Percentiles rank a stretch among this genome's conserved stretches.
These are phyloP conservation scores for Hydrochoerus hydrochaeris DNA, from an alignment of 2,113 vertebrate species.

Conservation along the genomic window DNA sequence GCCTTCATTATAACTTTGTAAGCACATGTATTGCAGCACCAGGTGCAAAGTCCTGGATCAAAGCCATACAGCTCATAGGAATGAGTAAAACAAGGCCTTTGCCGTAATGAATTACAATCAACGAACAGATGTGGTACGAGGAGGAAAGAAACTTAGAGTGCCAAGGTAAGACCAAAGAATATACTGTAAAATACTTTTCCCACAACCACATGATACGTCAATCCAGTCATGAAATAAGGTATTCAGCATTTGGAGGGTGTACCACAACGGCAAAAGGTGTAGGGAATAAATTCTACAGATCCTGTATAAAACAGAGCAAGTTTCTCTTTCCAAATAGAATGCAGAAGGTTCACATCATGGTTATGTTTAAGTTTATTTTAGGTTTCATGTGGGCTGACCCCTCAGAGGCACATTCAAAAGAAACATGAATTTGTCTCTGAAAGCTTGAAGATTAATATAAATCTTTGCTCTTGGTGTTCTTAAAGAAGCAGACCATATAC, in stretches of 20 bases:
- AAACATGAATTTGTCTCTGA: background rate
- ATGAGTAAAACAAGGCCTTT: background rate
- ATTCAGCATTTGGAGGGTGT: background rate
- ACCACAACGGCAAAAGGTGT: background rate
- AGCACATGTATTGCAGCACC: background rate
- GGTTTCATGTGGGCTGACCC: background rate
- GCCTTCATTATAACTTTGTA: background rate
- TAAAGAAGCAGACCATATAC: background rate
- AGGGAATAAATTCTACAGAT: background rate
- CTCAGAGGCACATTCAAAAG: background rate
- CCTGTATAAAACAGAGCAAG: background rate
- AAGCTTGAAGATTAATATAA: background rate
- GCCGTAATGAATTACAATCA: background rate
- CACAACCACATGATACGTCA: background rate
- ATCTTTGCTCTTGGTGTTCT: background rate
- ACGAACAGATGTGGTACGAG: background rate
- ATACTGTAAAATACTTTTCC: background rate
- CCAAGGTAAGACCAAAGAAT: background rate
- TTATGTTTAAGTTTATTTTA: background rate
- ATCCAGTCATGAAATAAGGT: background rate
- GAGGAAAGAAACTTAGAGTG: background rate
- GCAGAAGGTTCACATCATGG: background rate
- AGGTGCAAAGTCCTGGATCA: background rate
- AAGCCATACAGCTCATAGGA: background rate
- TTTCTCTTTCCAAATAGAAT: background rate